Evolutionary conservation across 2,888 invertebrate genomes (phyloP), one percentile per base, ranked within the genome.

Genomic region (Noctua fimbriata): DNA sequence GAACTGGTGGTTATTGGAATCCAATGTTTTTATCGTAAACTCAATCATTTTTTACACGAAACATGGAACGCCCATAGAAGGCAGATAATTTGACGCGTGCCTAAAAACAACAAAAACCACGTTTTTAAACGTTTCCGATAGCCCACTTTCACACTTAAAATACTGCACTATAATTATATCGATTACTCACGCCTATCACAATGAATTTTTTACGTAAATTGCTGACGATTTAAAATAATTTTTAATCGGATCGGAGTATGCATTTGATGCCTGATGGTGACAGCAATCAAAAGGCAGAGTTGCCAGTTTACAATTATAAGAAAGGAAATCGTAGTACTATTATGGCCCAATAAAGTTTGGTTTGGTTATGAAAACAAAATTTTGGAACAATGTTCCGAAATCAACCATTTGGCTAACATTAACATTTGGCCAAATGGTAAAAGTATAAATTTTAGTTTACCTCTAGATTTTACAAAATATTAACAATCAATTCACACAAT

Each of bases 1-100:
- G 94, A 99, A 99, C 70, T 97, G 97, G 94, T 98, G 98, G 96
- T 99, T 98, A 93, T 98, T 98, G 60, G 98, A 98, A 97, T 99
- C 99, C 93, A 99, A 97, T 83, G 99, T 99, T 96, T 99, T 99
- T 90, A 99, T 98, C 89, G 98, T 99, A 91, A 99, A 97, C 91
- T 98, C 97, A 97, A 99, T 98, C 98, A 98, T 98, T 92, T 94
- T 97, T 89, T 77, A 85, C 89, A 90, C 86, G 89, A 91, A 90
- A 92, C 90, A 91, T 90, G 85, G 84, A 87, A 90, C 90, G 88
- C 90, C 90, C 88, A 79, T 89, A 77, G 73, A 88, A 88, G 84
- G 86, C 87, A 89, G 87, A 89, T 87, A 90, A 89, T 85, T 89
- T 89, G 88, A 91, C 89, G 91, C 91, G 91, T 89, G 89, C 90